Percentiles rank a stretch among this genome's conserved stretches.
Conservation (phyloP, 2,797 vertebrate species). For the Alouatta caraya region DNA sequence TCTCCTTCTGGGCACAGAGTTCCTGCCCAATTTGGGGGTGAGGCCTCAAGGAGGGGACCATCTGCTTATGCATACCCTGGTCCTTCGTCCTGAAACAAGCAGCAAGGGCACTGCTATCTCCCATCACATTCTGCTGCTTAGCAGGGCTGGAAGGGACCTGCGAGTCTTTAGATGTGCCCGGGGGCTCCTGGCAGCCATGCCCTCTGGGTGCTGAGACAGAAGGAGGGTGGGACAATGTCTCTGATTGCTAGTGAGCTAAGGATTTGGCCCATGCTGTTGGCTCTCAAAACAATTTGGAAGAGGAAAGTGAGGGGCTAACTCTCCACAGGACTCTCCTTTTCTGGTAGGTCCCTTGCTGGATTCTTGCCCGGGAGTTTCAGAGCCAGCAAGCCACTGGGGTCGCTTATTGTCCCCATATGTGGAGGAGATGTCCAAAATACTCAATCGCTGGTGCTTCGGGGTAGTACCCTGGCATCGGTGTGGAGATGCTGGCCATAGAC, state of each 20-base stretch:
- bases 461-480: rapidly evolving
- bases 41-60: not conserved
- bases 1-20: not conserved
- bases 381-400: not conserved
- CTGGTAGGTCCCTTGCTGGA: not conserved
- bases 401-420: not conserved
- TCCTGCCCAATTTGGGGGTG: not conserved
- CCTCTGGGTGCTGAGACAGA: not conserved
- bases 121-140: not conserved
- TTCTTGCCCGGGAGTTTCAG: not conserved
- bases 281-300: not conserved
- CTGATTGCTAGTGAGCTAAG: not conserved
- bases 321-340: not conserved
- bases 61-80: not conserved
- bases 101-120: not conserved
- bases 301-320: not conserved
- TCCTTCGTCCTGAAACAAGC: not conserved
- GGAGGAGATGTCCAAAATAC: not conserved
- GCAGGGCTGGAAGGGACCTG: not conserved
- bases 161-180: not conserved
- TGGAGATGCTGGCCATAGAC: not conserved
- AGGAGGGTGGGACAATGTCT: not conserved
- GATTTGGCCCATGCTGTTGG: not conserved
- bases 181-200: not conserved
- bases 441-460: too few species aligned